A percentile compares a stretch with the other conserved stretches of the same genome.
Evolutionary conservation across 1,140 invertebrate genomes (phyloP).

Genomic region (Zophobas atratus): DNA sequence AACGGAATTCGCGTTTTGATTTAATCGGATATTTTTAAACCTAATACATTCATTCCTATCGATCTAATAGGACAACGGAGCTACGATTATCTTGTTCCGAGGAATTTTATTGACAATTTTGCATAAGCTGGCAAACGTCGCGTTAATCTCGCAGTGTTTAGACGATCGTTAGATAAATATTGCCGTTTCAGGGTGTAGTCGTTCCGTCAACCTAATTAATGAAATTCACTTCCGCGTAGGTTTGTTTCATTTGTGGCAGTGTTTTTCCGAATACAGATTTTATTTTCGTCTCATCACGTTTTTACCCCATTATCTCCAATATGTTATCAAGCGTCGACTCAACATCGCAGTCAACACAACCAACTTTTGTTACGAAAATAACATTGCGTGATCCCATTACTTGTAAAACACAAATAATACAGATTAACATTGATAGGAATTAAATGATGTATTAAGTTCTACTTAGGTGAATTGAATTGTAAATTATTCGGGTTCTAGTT

Average conservation of each 20-base stretch:
- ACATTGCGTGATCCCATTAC: constrained; percentile 33
- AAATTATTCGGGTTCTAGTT: constrained; percentile 35
- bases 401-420: constrained; percentile 35
- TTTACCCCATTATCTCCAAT: constrained; percentile 7
- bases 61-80: too few relatives aligned
- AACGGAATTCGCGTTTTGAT: too few relatives aligned
- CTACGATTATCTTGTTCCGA: too few relatives aligned
- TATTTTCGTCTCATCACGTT: neutral
- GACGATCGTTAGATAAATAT: too few relatives aligned
- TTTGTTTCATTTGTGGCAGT: neutral
- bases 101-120: too few relatives aligned
- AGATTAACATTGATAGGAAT: constrained; percentile 41
- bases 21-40: too few relatives aligned
- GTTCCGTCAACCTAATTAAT: too few relatives aligned
- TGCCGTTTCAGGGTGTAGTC: too few relatives aligned
- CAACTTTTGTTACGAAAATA: constrained; percentile 34
- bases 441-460: constrained; percentile 36
- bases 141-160: too few relatives aligned
- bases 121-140: too few relatives aligned
- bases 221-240: neutral
- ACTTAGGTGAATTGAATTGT: constrained; percentile 26
- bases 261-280: neutral
- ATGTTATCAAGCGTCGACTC: constrained; percentile 15
- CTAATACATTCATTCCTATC: too few relatives aligned
- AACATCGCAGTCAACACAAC: constrained; percentile 33